Base-by-base conservation (phyloP, 2,113 vertebrate genomes). In the Octodon degus region DNA sequence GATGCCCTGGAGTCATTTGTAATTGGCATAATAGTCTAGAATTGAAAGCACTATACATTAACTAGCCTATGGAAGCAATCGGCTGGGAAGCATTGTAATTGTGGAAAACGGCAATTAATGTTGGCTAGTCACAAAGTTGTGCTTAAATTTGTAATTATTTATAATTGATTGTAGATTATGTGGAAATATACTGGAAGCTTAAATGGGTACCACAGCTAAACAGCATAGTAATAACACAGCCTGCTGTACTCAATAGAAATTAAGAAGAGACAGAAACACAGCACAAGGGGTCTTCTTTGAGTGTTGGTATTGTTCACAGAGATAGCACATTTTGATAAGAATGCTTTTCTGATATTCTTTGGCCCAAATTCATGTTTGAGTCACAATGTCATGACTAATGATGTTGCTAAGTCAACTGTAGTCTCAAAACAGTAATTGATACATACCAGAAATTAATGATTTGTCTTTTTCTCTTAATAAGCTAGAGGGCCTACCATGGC, bases 131-230 rank as follows among this genome's bases (percentile, higher is more conserved):
- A 80, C 74, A 97, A 95, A 95, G 72, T 60, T 97, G 14, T 91
- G 74, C 77, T 95, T 98, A 96, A 92, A 94, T 91, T 92, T 98
- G 89, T 95, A 93, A 93, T 86, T 97, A 90, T 81, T 97, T 90
- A 65, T 32, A 95, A 96, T 74, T 96, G 50, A 96, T 89, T 97
- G 40, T 76, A 87, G 55, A 87, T 94, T 97, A 72, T 92, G 40
- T 93, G 47, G 92, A 95, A 96, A 96, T 67, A 85, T 89, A 90
- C 32, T 20, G 32, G 76, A 10, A 86, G 85, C 79, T 93, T 97
- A 91, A 90, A 34, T 97, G 94, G 53, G 94, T 80, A 89, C 47
- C 17, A 84, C 25, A 89, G 24, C 30, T 58, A 85, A 86, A 30
- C 87, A 47, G 60, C 16, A 53, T 34, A 63, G 30, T 60, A 94